phyloP scores from a whole-genome alignment of 2,797 vertebrate species.

The Carapus acus region DNA sequence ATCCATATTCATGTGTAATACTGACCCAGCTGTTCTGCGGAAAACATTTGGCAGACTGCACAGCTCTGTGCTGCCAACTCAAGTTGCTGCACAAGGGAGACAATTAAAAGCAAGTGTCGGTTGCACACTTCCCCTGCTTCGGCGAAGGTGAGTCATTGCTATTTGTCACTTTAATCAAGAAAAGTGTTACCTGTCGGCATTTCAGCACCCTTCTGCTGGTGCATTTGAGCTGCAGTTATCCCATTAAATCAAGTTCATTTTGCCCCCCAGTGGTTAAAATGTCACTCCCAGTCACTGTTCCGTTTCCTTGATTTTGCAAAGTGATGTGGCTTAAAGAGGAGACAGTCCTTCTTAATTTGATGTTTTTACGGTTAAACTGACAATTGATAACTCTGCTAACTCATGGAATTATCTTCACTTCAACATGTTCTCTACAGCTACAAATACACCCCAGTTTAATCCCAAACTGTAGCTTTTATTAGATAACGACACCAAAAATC shows the following conservation, averaged over 20 bases:
- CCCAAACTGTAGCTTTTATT: too few relatives aligned
- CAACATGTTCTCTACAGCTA: too few relatives aligned
- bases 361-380: too few relatives aligned
- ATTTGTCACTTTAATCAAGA: slow-evolving; percentile 16
- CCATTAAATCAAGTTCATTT: slow-evolving; percentile 9
- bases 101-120: slow-evolving; percentile 7
- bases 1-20: too few relatives aligned
- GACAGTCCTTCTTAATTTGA: too few relatives aligned
- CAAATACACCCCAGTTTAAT: too few relatives aligned
- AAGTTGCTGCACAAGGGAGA: slow-evolving; percentile 19
- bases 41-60: slow-evolving; percentile 22
- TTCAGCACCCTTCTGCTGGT: slow-evolving; percentile 11
- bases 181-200: slow-evolving; percentile 2
- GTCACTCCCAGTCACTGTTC: slow-evolving; percentile 7
- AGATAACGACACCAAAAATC: too few relatives aligned
- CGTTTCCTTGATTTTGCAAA: not conserved
- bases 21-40: too few relatives aligned
- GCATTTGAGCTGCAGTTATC: slow-evolving; percentile 1
- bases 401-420: too few relatives aligned
- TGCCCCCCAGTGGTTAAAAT: slow-evolving; percentile 23
- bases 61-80: slow-evolving; percentile 32
- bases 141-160: slow-evolving; percentile 15
- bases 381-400: too few relatives aligned
- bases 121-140: slow-evolving; percentile 12
- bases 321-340: too few relatives aligned